phyloP scores from a whole-genome alignment of 2,888 invertebrate genomes.

The Scrobipalpa atriplicella region DNA sequence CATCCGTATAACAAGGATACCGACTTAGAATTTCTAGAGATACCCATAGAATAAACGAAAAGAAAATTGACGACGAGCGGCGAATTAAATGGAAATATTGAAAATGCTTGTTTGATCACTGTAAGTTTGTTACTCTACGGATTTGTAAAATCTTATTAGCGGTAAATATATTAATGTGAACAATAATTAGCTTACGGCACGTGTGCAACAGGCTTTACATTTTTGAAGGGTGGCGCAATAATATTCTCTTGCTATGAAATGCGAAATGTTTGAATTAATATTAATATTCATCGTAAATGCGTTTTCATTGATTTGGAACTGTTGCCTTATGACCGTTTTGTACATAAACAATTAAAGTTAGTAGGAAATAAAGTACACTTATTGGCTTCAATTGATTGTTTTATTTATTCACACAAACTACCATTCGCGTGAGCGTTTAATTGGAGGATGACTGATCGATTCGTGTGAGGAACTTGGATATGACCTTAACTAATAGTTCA shows the following conservation, averaged over 20 bases:
- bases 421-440: constrained; percentile 22
- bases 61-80: neutral
- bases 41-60: neutral
- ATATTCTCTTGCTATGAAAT: constrained; percentile 53
- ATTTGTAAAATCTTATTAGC: constrained; percentile 4
- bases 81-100: neutral
- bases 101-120: neutral
- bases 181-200: constrained; percentile 28
- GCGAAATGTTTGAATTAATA: constrained; percentile 49
- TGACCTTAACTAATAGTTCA: neutral
- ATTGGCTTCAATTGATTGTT: constrained; percentile 71
- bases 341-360: constrained; percentile 77
- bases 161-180: neutral
- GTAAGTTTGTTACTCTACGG: neutral
- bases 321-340: constrained; percentile 82
- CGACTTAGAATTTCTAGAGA: neutral
- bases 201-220: constrained; percentile 35
- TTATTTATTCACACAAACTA: constrained; percentile 47
- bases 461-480: neutral
- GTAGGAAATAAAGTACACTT: constrained; percentile 78
- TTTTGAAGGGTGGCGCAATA: constrained; percentile 51
- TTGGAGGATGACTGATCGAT: neutral
- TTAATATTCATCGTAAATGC: constrained; percentile 55
- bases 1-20: neutral
- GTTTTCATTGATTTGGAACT: constrained; percentile 74